Evolutionary conservation across 2,888 invertebrate species (phyloP), one percentile per base, ranked within the genome.

Genomic region (Meta bourneti): DNA sequence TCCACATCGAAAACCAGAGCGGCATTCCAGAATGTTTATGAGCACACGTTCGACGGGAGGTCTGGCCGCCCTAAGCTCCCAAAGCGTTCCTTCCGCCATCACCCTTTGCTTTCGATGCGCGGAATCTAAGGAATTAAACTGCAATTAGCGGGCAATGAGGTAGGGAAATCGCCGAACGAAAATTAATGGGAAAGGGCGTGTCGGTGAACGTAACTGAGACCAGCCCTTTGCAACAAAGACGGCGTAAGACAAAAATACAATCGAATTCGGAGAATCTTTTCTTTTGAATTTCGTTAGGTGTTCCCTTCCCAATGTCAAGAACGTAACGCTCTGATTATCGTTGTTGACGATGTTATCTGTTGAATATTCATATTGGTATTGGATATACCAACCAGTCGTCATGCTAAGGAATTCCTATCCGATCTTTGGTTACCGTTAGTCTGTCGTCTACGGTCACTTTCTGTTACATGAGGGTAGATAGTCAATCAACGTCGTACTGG

Each of bases 51-150:
- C 82, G 11, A 82, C 82, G 82, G 82, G 82, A 19, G 82, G 82
- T 71, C 48, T 79, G 54, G 34, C 79, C 7, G 19, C 61, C 34
- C 34, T 34, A 4, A 34, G 34, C 34, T 34, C 34, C 51, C 19
- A 71, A 19, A 11, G 71, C 8, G 8, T 49, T 79, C 34, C 34
- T 79, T 34, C 79, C 79, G 79, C 34, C 54, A 54, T 54, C 72
- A 74, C 72, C 74, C 19, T 84, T 82, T 82, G 82, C 82, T 82
- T 74, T 84, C 74, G 74, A 61, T 75, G 54, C 13, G 20, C 51
- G 71, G 71, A 34, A 34, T 34, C 34, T 4, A 4, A 34, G 61
- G 61, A 61, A 61, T 61, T 9, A 9, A 16, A 5, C 16, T 16
- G 13, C 61, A 61, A 61, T 61, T 61, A 61, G 61, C 16, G 61